phyloP scores from a whole-genome alignment of 2,113 vertebrate species.

The Osmerus eperlanus region DNA sequence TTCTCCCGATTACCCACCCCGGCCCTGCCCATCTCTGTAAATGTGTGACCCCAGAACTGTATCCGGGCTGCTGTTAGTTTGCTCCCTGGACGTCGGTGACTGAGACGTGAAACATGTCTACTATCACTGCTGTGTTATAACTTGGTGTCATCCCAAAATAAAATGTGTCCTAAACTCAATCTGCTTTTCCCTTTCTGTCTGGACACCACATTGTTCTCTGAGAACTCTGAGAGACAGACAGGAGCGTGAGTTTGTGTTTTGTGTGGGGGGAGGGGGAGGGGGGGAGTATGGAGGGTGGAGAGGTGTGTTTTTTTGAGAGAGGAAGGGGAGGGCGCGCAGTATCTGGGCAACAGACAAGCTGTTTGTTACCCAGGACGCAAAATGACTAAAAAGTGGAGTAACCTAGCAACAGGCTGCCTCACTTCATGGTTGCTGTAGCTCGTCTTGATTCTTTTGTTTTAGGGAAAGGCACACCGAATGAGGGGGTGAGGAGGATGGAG shows the following conservation, averaged over 20 bases:
- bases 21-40: too few species aligned
- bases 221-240: background rate
- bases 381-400: slow-evolving; percentile 67
- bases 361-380: slow-evolving; percentile 67
- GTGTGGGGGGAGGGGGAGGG: background rate
- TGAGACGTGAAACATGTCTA: background rate
- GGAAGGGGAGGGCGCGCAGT: slow-evolving; percentile 13
- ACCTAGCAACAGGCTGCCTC: slow-evolving; percentile 76
- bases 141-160: slow-evolving; percentile 24
- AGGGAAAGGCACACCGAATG: slow-evolving; percentile 57
- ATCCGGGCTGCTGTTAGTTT: background rate
- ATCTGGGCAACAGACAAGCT: slow-evolving; percentile 57
- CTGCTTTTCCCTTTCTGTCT: too few species aligned
- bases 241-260: too few species aligned
- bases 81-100: slow-evolving; percentile 19
- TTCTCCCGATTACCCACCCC: too few species aligned
- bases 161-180: slow-evolving; percentile 6
- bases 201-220: background rate
- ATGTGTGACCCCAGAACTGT: too few species aligned
- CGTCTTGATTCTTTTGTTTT: slow-evolving; percentile 49
- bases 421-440: slow-evolving; percentile 51
- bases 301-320: slow-evolving; percentile 3
- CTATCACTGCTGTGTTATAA: background rate
- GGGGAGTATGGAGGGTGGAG: background rate
- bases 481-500: background rate